These are phyloP conservation scores for mouse (Mus musculus) DNA, from an alignment of 2,113 vertebrate species.

Conservation along the genomic window GRCm39 chr7:111263501-111264000, in stretches of 20 bases:
- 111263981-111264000: background rate
- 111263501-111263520: background rate
- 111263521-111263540: background rate
- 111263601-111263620: background rate
- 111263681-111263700: background rate
- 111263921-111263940: background rate
- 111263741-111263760: background rate
- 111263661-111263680: background rate
- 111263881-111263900: background rate
- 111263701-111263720: background rate
- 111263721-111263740: background rate
- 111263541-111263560: background rate
- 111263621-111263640: background rate
- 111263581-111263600: background rate
- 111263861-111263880: background rate
- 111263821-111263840: background rate
- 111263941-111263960: background rate
- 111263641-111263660: background rate
- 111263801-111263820: background rate
- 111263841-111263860: background rate
- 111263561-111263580: background rate
- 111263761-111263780: background rate
- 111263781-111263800: background rate
- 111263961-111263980: background rate
- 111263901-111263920: background rate